Conservation (phyloP, 2,888 invertebrate species). For the Lamellibrachia columna region DNA sequence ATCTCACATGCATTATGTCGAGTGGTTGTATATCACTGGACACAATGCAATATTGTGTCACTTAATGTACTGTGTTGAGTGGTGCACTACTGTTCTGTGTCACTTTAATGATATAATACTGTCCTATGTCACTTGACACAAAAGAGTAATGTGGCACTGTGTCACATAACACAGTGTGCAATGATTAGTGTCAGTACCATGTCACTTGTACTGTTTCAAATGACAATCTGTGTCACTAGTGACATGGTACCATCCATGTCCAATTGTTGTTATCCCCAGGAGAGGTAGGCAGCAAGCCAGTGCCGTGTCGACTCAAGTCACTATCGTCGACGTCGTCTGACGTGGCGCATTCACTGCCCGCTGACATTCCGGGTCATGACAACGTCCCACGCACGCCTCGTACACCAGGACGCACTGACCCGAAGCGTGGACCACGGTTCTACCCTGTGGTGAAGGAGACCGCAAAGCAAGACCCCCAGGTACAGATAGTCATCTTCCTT, state of each 20-base stretch:
- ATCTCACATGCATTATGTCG: too few relatives aligned
- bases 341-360: slow-evolving; percentile 60
- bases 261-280: neutral
- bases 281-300: neutral
- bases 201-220: too few relatives aligned
- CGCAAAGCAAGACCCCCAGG: slow-evolving; percentile 64
- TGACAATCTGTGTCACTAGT: too few relatives aligned
- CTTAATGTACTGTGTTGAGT: too few relatives aligned
- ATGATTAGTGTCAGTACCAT: neutral
- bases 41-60: too few relatives aligned
- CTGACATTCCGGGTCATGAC: slow-evolving; percentile 52
- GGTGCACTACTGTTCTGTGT: too few relatives aligned
- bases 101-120: too few relatives aligned
- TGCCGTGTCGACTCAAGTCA: slow-evolving; percentile 13
- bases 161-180: too few relatives aligned
- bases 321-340: slow-evolving; percentile 37
- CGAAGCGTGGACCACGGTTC: slow-evolving; percentile 78
- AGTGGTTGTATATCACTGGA: too few relatives aligned
- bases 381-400: slow-evolving; percentile 51
- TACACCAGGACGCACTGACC: slow-evolving; percentile 50
- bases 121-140: too few relatives aligned
- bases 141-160: too few relatives aligned
- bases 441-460: slow-evolving; percentile 91
- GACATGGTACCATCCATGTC: neutral
- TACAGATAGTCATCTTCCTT: slow-evolving; percentile 31